Evolutionary conservation across 2,113 vertebrate species (phyloP).

Genomic region (Cariama cristata): DNA sequence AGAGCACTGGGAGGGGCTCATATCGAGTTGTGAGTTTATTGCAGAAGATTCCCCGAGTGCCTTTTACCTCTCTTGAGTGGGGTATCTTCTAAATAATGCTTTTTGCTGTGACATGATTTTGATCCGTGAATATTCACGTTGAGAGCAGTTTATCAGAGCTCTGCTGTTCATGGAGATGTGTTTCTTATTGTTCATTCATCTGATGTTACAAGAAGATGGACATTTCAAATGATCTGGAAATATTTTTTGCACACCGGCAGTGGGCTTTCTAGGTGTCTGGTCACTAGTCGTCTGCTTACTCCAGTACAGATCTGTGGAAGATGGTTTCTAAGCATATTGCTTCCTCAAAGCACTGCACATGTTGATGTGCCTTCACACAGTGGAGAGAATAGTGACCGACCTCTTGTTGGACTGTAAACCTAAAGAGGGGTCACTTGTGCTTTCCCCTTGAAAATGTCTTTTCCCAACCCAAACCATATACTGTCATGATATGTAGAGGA

Average conservation of each 20-base stretch:
- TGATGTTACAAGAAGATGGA: neutral
- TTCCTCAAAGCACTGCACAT: neutral
- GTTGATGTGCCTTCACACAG: neutral
- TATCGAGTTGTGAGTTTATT: neutral
- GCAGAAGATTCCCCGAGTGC: neutral
- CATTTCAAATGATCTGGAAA: neutral
- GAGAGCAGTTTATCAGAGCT: neutral
- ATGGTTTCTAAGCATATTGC: neutral
- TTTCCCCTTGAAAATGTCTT: neutral
- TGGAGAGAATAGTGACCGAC: neutral
- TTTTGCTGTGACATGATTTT: neutral
- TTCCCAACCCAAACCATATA: neutral
- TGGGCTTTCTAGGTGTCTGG: neutral
- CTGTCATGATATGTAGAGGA: neutral
- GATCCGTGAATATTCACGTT: neutral
- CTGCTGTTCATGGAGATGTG: neutral
- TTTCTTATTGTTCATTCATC: neutral
- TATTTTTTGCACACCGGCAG: neutral
- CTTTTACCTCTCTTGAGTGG: neutral
- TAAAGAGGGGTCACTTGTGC: neutral
- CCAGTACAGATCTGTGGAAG: neutral
- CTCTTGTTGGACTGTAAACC: neutral
- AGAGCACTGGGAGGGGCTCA: neutral
- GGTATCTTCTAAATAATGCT: neutral
- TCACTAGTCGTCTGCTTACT: neutral